These are phyloP conservation scores for Amblyraja radiata DNA, from an alignment of 2,797 vertebrate species.

Conservation along the genomic window DNA sequence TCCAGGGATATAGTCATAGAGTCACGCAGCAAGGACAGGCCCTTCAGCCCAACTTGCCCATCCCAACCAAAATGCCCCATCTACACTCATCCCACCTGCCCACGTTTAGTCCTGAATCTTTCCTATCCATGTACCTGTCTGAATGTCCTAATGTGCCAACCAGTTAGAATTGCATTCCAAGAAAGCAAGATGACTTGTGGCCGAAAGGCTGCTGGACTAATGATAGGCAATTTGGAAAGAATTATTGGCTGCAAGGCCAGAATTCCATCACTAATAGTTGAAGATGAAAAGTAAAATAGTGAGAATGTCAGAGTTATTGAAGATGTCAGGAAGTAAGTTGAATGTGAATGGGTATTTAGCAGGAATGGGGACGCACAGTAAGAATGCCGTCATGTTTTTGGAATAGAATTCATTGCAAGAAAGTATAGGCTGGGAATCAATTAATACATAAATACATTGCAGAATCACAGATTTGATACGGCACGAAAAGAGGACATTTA, in stretches of 20 bases:
- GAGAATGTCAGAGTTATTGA: neutral
- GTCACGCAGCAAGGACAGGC: too few relatives aligned
- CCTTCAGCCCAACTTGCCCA: too few relatives aligned
- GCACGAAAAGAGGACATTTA: neutral
- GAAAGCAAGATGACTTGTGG: neutral
- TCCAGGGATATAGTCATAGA: neutral
- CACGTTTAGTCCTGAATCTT: too few relatives aligned
- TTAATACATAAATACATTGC: neutral
- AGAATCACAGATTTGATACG: too few relatives aligned
- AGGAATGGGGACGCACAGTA: neutral
- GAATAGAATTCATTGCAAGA: neutral
- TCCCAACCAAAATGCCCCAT: too few relatives aligned
- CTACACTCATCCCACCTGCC: too few relatives aligned
- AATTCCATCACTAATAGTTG: neutral
- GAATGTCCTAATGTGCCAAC: too few relatives aligned
- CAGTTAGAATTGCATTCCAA: neutral
- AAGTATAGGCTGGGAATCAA: neutral
- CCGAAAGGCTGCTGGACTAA: neutral
- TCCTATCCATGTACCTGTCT: too few relatives aligned
- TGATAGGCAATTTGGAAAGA: neutral
- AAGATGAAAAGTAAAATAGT: neutral
- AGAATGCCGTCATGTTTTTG: neutral
- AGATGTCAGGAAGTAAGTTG: neutral
- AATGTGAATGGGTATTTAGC: neutral
- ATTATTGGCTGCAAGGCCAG: neutral